Conservation (phyloP, 37 sponge, comb jelly and placozoan species). For the Oscarella lobularis region DNA sequence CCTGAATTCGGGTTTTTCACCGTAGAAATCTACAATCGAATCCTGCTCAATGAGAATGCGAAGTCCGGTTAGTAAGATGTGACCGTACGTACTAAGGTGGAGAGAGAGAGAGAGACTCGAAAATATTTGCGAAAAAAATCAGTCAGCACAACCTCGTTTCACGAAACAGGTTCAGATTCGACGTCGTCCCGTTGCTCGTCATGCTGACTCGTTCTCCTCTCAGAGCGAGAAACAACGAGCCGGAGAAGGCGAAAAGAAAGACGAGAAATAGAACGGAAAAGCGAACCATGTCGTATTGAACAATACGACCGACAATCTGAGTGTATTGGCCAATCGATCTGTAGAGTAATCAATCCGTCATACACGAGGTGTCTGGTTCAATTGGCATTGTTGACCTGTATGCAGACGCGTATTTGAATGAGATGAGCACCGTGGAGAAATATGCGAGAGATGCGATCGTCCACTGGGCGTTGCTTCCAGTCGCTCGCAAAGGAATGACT, state of each 20-base stretch:
- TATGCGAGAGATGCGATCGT: slow-evolving; percentile 19
- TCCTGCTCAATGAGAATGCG: slow-evolving; percentile 3
- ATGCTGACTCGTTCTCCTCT: not conserved
- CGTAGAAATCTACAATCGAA: not conserved
- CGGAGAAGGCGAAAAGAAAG: slow-evolving; percentile 1
- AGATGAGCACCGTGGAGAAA: slow-evolving; percentile 2
- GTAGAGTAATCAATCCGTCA: no score
- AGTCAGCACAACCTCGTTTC: not conserved
- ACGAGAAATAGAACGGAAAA: not conserved
- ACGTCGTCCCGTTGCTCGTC: not conserved
- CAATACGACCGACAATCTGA: not conserved
- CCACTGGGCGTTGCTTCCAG: slow-evolving; percentile 19
- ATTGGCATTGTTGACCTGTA: no score
- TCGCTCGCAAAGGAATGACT: slow-evolving; percentile 13
- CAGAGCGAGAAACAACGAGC: slow-evolving; percentile 1
- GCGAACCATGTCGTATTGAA: not conserved
- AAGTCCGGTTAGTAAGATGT: slow-evolving; percentile 1
- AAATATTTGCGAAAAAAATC: not conserved
- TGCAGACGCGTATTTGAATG: slow-evolving; percentile 17
- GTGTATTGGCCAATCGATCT: not conserved
- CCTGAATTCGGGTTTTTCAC: not conserved
- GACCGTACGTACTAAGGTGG: not conserved
- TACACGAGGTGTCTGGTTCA: no score
- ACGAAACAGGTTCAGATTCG: not conserved
- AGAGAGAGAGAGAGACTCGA: no score